These are phyloP conservation scores for Drosophila ercepeae DNA, from an alignment of 1,140 invertebrate genomes.

Conservation along the genomic window DNA sequence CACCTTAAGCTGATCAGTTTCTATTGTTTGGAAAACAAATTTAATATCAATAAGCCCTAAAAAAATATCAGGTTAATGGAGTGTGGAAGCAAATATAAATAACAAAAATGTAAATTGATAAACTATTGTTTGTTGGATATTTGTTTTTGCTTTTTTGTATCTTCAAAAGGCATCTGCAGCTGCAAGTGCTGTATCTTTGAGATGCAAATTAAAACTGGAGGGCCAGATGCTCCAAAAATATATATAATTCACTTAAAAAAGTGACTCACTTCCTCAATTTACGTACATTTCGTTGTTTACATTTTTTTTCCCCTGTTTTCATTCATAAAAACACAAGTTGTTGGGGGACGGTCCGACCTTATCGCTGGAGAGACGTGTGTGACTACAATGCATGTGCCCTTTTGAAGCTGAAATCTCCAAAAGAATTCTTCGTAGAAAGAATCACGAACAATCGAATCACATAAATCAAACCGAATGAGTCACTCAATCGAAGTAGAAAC, in stretches of 20 bases:
- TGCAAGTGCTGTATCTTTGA: conserved; percentile 37
- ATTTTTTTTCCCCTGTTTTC: conserved; percentile 22
- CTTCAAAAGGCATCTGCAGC: neutral
- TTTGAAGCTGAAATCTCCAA: neutral
- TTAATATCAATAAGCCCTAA: conserved; percentile 25
- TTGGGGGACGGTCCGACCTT: conserved; percentile 2
- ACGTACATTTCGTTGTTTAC: conserved; percentile 31
- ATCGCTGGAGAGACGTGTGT: conserved; percentile 29
- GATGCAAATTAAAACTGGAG: conserved; percentile 46
- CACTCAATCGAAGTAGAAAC: conserved; percentile 11
- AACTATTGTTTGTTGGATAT: conserved; percentile 15
- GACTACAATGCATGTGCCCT: conserved; percentile 23
- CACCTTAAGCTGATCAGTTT: conserved; percentile 17
- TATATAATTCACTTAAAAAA: conserved; percentile 51
- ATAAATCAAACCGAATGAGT: conserved; percentile 29
- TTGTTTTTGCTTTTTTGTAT: conserved; percentile 14
- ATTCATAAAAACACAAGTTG: conserved; percentile 31
- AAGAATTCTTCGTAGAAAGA: conserved; percentile 13
- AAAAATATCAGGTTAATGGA: neutral
- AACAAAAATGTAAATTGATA: conserved; percentile 22
- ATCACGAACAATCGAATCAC: conserved; percentile 1
- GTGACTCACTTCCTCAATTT: conserved; percentile 60
- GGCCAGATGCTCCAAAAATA: conserved; percentile 38
- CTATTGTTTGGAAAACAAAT: conserved; percentile 20
- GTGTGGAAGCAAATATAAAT: neutral